Conservation (phyloP, 2,113 vertebrate species). For the Burhinus bistriatus region DNA sequence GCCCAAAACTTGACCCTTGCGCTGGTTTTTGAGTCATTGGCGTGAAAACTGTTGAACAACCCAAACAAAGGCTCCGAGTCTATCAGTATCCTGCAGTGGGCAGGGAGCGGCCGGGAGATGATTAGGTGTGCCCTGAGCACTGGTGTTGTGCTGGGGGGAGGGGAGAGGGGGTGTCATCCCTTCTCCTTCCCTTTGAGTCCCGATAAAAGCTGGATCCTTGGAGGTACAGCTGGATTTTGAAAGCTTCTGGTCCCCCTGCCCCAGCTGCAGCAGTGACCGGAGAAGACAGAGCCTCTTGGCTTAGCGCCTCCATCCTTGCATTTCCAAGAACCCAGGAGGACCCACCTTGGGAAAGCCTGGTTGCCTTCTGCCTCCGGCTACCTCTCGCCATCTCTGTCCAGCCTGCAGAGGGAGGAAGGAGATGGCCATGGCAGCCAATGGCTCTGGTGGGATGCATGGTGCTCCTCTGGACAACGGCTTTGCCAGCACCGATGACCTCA, state of each 20-base stretch:
- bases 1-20: background rate
- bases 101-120: background rate
- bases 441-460: background rate
- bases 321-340: background rate
- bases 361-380: background rate
- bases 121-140: background rate
- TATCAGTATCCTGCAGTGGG: background rate
- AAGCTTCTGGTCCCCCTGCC: background rate
- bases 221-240: background rate
- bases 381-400: background rate
- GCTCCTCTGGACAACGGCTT: background rate
- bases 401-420: background rate
- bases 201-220: conserved; percentile 28
- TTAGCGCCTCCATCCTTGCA: background rate
- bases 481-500: background rate
- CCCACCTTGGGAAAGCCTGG: background rate
- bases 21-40: background rate
- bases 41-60: background rate
- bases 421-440: conserved; percentile 35
- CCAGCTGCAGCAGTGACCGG: background rate
- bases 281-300: background rate
- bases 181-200: conserved; percentile 14
- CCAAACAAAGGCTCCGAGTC: conserved; percentile 12
- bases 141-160: background rate
- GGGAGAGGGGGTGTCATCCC: background rate